These are phyloP conservation scores for Cylas formicarius DNA, from an alignment of 1,140 invertebrate species.

Conservation along the genomic window DNA sequence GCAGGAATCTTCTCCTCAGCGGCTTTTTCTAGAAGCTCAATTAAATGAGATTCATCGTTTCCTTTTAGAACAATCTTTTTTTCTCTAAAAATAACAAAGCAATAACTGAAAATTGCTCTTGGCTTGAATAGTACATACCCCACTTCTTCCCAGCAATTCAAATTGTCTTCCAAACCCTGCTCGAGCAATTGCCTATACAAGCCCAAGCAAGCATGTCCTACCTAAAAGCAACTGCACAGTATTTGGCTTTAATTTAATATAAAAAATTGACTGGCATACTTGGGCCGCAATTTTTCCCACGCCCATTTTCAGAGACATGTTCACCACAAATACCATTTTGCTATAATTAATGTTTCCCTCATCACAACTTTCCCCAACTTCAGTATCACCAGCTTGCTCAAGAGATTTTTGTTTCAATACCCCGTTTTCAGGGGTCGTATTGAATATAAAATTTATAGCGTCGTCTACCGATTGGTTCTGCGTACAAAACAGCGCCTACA, in stretches of 20 bases:
- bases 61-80: conserved; percentile 57
- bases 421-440: conserved; percentile 38
- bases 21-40: conserved; percentile 47
- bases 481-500: conserved; percentile 49
- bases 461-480: conserved; percentile 49
- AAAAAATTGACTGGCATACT: conserved; percentile 24
- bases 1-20: conserved; percentile 44
- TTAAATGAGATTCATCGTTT: conserved; percentile 49
- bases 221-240: conserved; percentile 22
- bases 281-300: conserved; percentile 57
- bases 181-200: conserved; percentile 45
- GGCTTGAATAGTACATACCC: conserved; percentile 37
- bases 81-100: conserved; percentile 42
- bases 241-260: neutral
- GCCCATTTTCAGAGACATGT: conserved; percentile 53
- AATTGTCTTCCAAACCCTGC: conserved; percentile 43
- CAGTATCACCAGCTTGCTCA: conserved; percentile 20
- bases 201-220: conserved; percentile 55
- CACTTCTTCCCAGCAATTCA: conserved; percentile 48
- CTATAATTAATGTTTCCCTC: conserved; percentile 41
- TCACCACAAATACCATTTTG: conserved; percentile 64
- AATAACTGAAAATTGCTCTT: neutral
- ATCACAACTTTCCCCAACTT: conserved; percentile 29
- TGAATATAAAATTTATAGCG: conserved; percentile 51
- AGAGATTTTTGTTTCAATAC: conserved; percentile 4